phyloP scores from a whole-genome alignment of 2,113 vertebrate genomes.

The Plecturocebus donacophilus region DNA sequence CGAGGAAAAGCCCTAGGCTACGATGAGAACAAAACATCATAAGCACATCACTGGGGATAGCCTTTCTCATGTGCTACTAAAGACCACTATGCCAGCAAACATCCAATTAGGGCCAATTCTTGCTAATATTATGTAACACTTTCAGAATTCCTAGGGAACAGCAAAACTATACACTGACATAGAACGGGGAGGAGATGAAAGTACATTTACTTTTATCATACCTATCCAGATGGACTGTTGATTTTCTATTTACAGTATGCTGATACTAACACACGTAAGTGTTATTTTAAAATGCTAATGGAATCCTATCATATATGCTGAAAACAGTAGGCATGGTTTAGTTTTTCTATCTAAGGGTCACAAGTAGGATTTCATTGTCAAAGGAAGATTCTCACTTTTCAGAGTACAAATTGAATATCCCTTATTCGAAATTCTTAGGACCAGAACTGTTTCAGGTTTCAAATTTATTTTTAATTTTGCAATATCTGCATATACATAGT shows the following conservation, averaged over 20 bases:
- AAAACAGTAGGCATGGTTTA: neutral
- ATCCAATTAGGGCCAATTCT: neutral
- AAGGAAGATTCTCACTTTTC: neutral
- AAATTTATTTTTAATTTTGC: neutral
- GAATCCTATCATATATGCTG: neutral
- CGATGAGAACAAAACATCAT: fast-evolving
- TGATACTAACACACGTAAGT: neutral
- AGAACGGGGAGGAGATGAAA: neutral
- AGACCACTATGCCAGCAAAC: neutral
- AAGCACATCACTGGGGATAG: neutral
- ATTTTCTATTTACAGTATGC: neutral
- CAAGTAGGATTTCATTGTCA: neutral
- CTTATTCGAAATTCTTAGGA: neutral
- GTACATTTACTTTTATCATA: neutral
- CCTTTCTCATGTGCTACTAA: neutral
- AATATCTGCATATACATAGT: neutral
- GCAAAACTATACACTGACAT: neutral
- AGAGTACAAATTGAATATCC: neutral
- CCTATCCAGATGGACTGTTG: neutral
- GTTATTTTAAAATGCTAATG: neutral
- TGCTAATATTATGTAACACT: neutral
- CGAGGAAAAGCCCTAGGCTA: neutral
- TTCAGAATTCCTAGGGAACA: neutral
- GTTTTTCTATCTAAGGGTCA: neutral
- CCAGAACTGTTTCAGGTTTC: neutral